phyloP scores from a whole-genome alignment of 2,888 invertebrate genomes.

The Xestobium rufovillosum region DNA sequence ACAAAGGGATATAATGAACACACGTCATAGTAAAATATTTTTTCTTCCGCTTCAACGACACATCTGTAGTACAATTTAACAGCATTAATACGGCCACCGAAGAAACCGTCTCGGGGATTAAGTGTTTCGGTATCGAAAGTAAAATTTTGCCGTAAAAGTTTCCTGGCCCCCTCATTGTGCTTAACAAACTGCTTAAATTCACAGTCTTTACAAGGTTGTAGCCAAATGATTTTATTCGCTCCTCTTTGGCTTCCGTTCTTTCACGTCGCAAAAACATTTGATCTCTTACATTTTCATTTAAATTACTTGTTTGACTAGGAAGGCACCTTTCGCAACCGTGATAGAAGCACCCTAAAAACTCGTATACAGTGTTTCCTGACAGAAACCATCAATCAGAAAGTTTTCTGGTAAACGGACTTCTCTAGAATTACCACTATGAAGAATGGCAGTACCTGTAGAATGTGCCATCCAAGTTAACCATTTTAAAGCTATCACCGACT shows the following conservation, averaged over 20 bases:
- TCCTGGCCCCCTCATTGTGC: constrained; percentile 4
- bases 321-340: constrained; percentile 13
- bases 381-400: not conserved
- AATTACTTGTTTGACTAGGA: constrained; percentile 6
- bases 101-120: constrained; percentile 20
- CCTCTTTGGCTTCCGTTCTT: constrained; percentile 13
- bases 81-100: constrained; percentile 18
- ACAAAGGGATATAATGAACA: constrained; percentile 26
- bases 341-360: not conserved
- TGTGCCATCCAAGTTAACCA: constrained; percentile 20
- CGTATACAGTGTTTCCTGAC: not conserved
- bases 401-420: constrained; percentile 13
- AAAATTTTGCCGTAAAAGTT: constrained; percentile 1
- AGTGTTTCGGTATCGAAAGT: constrained; percentile 14
- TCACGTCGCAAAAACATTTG: constrained; percentile 15
- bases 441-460: constrained; percentile 12
- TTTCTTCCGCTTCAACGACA: constrained; percentile 14
- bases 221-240: constrained; percentile 9
- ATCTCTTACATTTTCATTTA: constrained; percentile 8
- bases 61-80: constrained; percentile 19
- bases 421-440: constrained; percentile 11
- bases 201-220: constrained; percentile 18
- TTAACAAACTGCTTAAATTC: too few species aligned
- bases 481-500: constrained; percentile 22
- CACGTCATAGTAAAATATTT: constrained; percentile 27